These are phyloP conservation scores for Echeneis naucrates DNA, from an alignment of 2,797 vertebrate species.

Conservation along the genomic window DNA sequence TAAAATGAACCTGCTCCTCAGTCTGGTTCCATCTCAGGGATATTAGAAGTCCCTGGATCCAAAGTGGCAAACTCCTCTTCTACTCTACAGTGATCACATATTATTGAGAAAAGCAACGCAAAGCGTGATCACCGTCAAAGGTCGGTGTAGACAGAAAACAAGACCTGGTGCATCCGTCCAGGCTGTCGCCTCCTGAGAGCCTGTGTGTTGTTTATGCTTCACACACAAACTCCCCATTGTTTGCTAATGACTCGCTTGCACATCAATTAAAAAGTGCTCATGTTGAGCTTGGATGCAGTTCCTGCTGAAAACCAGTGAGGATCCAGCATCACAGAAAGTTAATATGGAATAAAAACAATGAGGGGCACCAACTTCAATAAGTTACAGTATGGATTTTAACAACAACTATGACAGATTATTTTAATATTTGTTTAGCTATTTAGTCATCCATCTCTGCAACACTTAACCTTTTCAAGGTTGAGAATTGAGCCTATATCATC, in stretches of 20 bases:
- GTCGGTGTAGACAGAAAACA: neutral
- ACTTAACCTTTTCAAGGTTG: too few species aligned
- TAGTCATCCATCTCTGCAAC: too few species aligned
- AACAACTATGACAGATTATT: neutral
- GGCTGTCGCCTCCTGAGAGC: slow-evolving; percentile 10
- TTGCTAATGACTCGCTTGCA: slow-evolving; percentile 36
- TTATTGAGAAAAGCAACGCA: neutral
- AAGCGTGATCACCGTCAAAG: neutral
- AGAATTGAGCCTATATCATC: too few species aligned
- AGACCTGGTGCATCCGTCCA: neutral
- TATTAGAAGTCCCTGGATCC: neutral
- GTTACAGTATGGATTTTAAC: neutral
- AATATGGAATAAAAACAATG: slow-evolving; percentile 6
- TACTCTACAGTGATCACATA: neutral
- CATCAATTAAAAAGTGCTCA: slow-evolving; percentile 41
- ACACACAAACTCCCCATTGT: slow-evolving; percentile 23
- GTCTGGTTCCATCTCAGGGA: too few species aligned
- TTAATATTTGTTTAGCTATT: neutral
- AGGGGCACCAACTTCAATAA: neutral
- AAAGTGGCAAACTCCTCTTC: neutral
- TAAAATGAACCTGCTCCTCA: too few species aligned
- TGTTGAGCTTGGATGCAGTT: slow-evolving; percentile 10
- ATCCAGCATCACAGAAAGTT: slow-evolving; percentile 13
- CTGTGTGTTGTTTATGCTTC: neutral
- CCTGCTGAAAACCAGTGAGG: slow-evolving; percentile 4